Base-by-base conservation (phyloP, 2,888 invertebrate genomes). In the Branchipolynoe longqiensis region DNA sequence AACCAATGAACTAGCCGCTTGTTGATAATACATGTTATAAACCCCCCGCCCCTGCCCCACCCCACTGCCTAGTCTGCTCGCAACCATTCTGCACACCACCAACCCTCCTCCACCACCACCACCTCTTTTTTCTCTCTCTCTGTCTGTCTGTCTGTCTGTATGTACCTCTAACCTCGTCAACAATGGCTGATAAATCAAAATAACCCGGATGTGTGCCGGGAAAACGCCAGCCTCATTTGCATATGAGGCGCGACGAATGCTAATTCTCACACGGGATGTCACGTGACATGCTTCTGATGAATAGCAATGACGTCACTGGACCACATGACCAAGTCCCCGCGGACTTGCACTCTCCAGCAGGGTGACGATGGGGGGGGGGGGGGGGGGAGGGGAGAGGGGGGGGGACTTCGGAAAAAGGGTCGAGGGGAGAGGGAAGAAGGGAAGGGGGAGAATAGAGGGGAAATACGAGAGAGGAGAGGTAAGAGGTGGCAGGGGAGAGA, bases 241-340 rank as follows among this genome's bases (percentile, higher is more conserved):
- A 78, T 78, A 78, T 48, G 48, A 78, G 48, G 78, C 28, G 54
- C 48, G 22, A 18, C 78, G 48, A 41, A 54, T 48, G 48, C 48
- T 78, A 78, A 78, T 78, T 78, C 25, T 41, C 48, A 78, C 48
- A 28, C 25, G 41, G n/a, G 25, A 78, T 41, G 78, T 78, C 78
- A 78, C 8, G 48, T 78, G 78, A 78, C 78, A 78, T 78, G 78
- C 14, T 41, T 78, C 54, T 78, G 78, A 78, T 78, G 78, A 41
- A 78, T 78, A 78, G 41, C 78, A 78, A 78, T 48, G 78, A 41
- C 54, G n/a, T 78, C 78, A 54, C 33, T 78, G 31, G 78, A 48
- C 48, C 78, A 78, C 48, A 28, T 48, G 78, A 78, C 54, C 78
- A 25, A 4, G n/a, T 78, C 48, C 31, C 78, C 28, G n/a, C 18